Percentiles rank a stretch among this genome's conserved stretches.
Conservation (phyloP, 2,113 vertebrate genomes). For the Hyla sarda region DNA sequence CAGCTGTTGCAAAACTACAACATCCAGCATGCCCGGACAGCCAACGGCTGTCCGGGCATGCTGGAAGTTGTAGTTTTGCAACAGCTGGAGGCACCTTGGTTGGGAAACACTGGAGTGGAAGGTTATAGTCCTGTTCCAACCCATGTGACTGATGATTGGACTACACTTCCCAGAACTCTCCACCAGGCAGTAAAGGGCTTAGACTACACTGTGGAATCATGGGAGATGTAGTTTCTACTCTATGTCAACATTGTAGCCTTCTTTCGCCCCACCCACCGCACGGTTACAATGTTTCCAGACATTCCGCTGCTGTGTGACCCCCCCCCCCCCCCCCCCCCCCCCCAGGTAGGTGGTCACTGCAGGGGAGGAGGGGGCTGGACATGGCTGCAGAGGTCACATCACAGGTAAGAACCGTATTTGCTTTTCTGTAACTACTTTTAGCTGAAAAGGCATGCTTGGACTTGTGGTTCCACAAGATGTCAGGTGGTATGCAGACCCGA, state of each 20-base stretch:
- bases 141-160: neutral
- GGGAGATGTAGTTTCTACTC: slow-evolving; percentile 5
- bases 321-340: too few species aligned
- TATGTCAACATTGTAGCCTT: neutral
- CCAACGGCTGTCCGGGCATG: too few species aligned
- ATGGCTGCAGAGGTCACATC: slow-evolving; percentile 16
- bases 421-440: neutral
- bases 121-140: neutral
- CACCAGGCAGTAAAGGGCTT: too few species aligned
- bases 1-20: too few species aligned
- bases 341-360: too few species aligned
- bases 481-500: too few species aligned
- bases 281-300: neutral
- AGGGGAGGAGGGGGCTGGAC: neutral
- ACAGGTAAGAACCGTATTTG: neutral
- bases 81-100: too few species aligned
- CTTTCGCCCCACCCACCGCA: neutral
- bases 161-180: neutral
- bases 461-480: too few species aligned
- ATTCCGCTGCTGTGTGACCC: neutral
- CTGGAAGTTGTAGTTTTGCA: too few species aligned
- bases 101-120: too few species aligned
- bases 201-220: neutral
- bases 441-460: neutral
- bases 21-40: too few species aligned